Evolutionary conservation across 1,140 invertebrate species (phyloP), one percentile per base, ranked within the genome.

Genomic region (Ips typographus): DNA sequence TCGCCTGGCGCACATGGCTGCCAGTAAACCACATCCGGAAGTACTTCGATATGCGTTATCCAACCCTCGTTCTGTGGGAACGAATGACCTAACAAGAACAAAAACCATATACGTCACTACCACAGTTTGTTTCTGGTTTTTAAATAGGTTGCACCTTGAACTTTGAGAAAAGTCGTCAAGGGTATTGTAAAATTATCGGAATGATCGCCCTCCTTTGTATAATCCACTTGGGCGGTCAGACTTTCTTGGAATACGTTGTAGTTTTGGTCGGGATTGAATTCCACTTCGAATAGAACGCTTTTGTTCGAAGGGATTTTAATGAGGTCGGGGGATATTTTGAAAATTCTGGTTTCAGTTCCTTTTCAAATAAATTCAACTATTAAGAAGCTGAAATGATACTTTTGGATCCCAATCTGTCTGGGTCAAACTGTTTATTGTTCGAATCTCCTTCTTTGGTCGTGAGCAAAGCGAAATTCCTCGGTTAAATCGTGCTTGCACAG

Each of bases 31-130:
- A 58, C 67, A 37, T 73, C 52, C 38, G 76, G 76, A 6, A 51
- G 51, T 3, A 75, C 59, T 68, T 71, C 70, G 5, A 75, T 44
- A 2, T 65, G 65, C 3, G 69, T 70, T 41, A 77, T 74, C 76
- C 76, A 77, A n/a, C 52, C 43, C 43, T 74, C 61, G 41, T 73
- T 73, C 40, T 66, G 59, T 2, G 71, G 72, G 64, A 77, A 77
- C 7, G 74, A 73, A 57, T 76, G 71, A 36, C 75, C 76, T 76
- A 55, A 49, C 6, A 55, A 37, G 52, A 8, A 55, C 37, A 8
- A 49, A 49, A 49, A 1, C 44, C 44, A 49, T 49, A 49, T 49
- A 49, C 22, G 22, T 22, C 37, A 6, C 36, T 2, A 36, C 5
- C 37, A 55, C 37, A 55, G 37, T 55, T 55, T 47, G n/a, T 47